phyloP scores from a whole-genome alignment of 2,113 vertebrate species.

The Hylia prasina region DNA sequence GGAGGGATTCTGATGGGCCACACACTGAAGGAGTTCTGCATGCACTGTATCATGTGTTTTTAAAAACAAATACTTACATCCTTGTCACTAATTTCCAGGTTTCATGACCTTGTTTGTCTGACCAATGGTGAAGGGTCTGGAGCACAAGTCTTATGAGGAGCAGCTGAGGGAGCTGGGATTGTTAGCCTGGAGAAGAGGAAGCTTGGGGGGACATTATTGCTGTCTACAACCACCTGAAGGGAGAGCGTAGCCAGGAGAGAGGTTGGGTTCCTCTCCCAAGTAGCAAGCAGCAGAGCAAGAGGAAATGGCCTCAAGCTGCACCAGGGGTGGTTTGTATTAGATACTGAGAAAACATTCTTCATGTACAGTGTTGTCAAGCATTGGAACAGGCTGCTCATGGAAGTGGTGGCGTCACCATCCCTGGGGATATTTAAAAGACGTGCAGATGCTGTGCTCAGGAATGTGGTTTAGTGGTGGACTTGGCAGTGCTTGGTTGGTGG shows the following conservation, averaged over 20 bases:
- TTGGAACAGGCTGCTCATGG: neutral
- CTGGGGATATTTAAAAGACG: accelerated
- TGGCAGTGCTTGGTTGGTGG: neutral
- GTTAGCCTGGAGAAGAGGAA: neutral
- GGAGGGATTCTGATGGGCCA: neutral
- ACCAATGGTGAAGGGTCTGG: neutral
- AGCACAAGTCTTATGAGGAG: neutral
- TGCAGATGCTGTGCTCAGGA: neutral
- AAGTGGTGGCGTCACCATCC: neutral
- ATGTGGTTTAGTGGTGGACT: neutral
- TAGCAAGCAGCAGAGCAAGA: neutral
- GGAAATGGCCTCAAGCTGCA: neutral
- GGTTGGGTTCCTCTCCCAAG: too few relatives aligned
- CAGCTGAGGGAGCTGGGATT: neutral
- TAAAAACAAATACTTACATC: accelerated
- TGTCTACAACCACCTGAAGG: neutral
- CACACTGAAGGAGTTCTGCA: neutral
- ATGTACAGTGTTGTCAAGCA: neutral
- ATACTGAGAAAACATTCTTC: neutral
- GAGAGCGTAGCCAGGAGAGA: neutral
- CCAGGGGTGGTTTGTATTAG: neutral
- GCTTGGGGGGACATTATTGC: neutral
- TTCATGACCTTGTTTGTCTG: accelerated
- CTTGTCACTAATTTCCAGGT: neutral
- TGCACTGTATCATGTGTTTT: neutral